phyloP scores from a whole-genome alignment of 2,113 vertebrate genomes.

The Micronycteris hirsuta region DNA sequence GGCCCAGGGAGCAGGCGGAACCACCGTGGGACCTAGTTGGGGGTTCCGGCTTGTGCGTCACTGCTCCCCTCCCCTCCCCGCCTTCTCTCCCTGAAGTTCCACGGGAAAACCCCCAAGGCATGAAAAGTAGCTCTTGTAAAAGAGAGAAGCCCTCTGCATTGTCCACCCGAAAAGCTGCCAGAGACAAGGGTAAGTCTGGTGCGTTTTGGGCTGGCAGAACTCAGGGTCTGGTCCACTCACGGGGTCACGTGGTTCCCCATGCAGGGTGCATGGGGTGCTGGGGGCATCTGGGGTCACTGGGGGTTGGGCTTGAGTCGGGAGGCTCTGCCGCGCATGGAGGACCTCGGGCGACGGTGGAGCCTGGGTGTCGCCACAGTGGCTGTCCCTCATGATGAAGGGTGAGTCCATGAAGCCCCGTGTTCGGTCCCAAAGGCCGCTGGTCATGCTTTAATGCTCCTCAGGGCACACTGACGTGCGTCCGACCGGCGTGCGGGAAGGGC shows the following conservation, averaged over 20 bases:
- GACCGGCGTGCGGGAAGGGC: rapidly evolving
- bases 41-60: rapidly evolving
- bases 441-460: rapidly evolving
- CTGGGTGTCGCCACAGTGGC: rapidly evolving
- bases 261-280: rapidly evolving
- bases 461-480: background rate
- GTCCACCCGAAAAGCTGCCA: background rate
- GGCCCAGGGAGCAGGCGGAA: background rate
- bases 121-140: background rate
- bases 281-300: background rate
- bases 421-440: rapidly evolving
- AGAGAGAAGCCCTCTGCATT: background rate
- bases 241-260: background rate
- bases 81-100: slow-evolving; percentile 34
- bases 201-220: rapidly evolving
- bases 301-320: rapidly evolving
- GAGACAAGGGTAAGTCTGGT: slow-evolving; percentile 64
- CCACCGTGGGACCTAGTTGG: rapidly evolving
- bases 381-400: rapidly evolving
- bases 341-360: background rate
- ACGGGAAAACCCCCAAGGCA: background rate
- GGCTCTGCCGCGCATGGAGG: rapidly evolving
- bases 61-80: background rate
- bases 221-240: background rate
- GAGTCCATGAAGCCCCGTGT: rapidly evolving